These are phyloP conservation scores for Nebria brevicollis DNA, from an alignment of 2,888 invertebrate species.

Conservation along the genomic window DNA sequence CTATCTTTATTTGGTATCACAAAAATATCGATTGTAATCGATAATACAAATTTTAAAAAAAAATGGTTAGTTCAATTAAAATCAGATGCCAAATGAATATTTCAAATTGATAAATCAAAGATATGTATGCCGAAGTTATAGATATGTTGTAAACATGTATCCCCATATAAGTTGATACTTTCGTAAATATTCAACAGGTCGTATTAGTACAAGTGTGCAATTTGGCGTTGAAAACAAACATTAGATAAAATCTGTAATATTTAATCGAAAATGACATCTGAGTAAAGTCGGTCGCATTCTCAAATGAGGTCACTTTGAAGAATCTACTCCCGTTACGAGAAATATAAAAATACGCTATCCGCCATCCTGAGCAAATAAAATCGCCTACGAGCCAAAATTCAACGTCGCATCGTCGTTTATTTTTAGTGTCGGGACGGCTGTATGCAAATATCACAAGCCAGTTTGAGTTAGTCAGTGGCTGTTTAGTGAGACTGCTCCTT, in stretches of 20 bases:
- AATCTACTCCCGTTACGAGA: not conserved
- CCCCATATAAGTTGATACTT: too few relatives aligned
- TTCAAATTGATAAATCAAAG: too few relatives aligned
- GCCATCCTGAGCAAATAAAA: conserved; percentile 11
- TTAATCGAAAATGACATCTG: not conserved
- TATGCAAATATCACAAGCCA: conserved; percentile 33
- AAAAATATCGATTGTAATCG: too few relatives aligned
- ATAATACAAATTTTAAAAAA: too few relatives aligned
- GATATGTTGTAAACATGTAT: too few relatives aligned
- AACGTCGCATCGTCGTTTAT: conserved; percentile 26
- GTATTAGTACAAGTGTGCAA: too few relatives aligned
- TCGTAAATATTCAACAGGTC: too few relatives aligned
- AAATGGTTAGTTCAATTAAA: too few relatives aligned
- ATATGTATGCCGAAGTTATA: too few relatives aligned
- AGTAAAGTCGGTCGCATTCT: not conserved
- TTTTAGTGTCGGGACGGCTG: conserved; percentile 25
- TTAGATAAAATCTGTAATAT: not conserved
- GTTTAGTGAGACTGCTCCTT: conserved; percentile 40
- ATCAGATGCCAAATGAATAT: too few relatives aligned
- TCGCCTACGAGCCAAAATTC: conserved; percentile 20
- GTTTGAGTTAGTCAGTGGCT: conserved; percentile 43
- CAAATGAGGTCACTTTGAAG: not conserved
- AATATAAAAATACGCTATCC: conserved; percentile 1
- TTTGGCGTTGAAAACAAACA: conserved; percentile 2
- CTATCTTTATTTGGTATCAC: too few relatives aligned